These are phyloP conservation scores for Boleophthalmus pectinirostris DNA, from an alignment of 2,113 vertebrate species.

Conservation along the genomic window DNA sequence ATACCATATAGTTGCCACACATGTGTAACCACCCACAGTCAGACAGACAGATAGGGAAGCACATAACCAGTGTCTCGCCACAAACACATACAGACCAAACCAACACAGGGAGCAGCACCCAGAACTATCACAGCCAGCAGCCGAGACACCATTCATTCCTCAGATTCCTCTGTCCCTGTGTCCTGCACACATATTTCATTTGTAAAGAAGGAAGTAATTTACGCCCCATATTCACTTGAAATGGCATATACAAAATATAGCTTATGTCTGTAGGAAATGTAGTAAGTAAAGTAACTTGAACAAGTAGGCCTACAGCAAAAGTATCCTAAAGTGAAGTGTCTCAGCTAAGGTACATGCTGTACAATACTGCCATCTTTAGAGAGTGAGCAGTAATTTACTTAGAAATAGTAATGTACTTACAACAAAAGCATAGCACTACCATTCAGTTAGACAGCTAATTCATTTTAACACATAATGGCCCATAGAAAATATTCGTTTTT, in stretches of 20 bases:
- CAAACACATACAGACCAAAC: constrained; percentile 60
- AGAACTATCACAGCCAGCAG: constrained; percentile 57
- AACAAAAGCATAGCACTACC: neutral
- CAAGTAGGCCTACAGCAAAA: neutral
- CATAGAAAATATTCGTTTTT: no score
- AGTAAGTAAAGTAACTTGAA: neutral
- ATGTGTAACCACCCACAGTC: constrained; percentile 55
- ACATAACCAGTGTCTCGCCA: constrained; percentile 69
- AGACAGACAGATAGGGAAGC: constrained; percentile 70
- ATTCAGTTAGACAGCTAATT: neutral
- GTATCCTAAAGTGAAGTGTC: neutral
- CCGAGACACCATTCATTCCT: constrained; percentile 59
- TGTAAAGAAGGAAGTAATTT: constrained; percentile 30
- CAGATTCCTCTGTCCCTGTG: constrained; percentile 44
- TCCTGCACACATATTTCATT: constrained; percentile 40
- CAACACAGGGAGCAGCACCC: constrained; percentile 47
- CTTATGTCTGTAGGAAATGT: neutral
- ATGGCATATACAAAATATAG: neutral
- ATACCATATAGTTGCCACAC: constrained; percentile 33
- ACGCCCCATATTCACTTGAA: neutral
- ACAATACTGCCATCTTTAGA: constrained; percentile 64
- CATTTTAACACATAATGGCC: no score
- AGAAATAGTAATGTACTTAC: no score
- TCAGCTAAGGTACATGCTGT: neutral
- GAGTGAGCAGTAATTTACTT: neutral